Evolutionary conservation across 2,888 invertebrate species (phyloP), one percentile per base, ranked within the genome.

Genomic region (Orthosia cruda): DNA sequence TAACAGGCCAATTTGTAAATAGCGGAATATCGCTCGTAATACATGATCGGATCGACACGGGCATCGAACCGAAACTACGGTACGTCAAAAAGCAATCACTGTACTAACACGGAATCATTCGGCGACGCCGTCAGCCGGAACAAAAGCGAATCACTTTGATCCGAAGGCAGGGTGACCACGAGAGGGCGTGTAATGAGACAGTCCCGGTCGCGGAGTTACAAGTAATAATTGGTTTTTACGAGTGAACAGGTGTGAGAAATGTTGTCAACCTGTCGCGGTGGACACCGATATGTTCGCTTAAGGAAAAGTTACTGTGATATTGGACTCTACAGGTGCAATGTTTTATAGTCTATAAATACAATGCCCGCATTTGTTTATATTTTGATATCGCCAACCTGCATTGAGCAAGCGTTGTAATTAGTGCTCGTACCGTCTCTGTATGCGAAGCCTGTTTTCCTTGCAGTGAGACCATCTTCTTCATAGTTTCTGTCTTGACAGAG

Each of bases 121-220:
- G 89, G 77, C 88, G 88, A 89, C 88, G 91, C 94, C 89, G 89
- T 93, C 92, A 92, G 87, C 92, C 92, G 94, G 93, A 95, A 95
- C 95, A 91, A 94, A 93, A 94, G 94, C 92, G 94, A 94, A 95
- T 93, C 95, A 92, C 94, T 95, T 93, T 94, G 94, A 93, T 92
- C 94, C 91, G 92, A 77, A 82, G 72, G 75, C 86, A 80, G 85
- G 91, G 90, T 89, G 88, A 52, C 91, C 88, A 89, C 63, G 70
- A 16, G 65, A 45, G 73, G 32, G 61, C 58, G 58, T 77, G 80
- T 77, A 72, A 80, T 80, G 75, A 67, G 85, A 87, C 85, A 64
- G 67, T 74, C 66, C 72, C 49, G 50, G 40, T 18, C 40, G n/a
- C n/a, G 45, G 54, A 45, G 50, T 23, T 47, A 75, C 68, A 66